These are phyloP conservation scores for Macrocentrus cingulum DNA, from an alignment of 1,140 invertebrate genomes.

Conservation along the genomic window DNA sequence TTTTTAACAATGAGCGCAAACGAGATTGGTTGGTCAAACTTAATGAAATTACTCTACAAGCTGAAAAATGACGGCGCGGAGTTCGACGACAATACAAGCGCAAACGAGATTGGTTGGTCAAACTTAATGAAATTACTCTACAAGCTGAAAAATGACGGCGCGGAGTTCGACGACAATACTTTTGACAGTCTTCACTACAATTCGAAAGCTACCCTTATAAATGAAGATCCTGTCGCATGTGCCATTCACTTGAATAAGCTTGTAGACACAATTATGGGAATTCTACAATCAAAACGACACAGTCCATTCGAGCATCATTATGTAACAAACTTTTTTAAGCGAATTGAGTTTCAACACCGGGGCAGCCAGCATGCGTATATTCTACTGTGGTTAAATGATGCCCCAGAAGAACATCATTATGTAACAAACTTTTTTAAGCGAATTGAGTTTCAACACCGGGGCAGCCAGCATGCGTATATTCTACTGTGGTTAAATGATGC, in stretches of 20 bases:
- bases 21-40: too few relatives aligned
- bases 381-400: constrained; percentile 35
- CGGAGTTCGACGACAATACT: constrained; percentile 21
- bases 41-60: too few relatives aligned
- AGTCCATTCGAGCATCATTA: not conserved
- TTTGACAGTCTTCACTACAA: constrained; percentile 36
- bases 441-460: constrained; percentile 52
- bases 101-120: constrained; percentile 44
- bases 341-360: constrained; percentile 51
- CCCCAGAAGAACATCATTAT: constrained; percentile 23
- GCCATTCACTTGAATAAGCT: constrained; percentile 48
- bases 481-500: constrained; percentile 35
- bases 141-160: constrained; percentile 25
- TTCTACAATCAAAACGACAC: not conserved
- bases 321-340: not conserved
- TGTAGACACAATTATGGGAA: constrained; percentile 32
- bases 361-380: constrained; percentile 41
- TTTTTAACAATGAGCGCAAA: too few relatives aligned
- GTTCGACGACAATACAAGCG: too few relatives aligned
- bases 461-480: constrained; percentile 40
- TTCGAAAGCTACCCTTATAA: constrained; percentile 40
- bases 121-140: constrained; percentile 44
- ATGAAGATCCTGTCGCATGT: constrained; percentile 46
- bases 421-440: not conserved
- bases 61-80: too few relatives aligned